Conservation (phyloP, 2,888 invertebrate species). For the Panzeria rudis region DNA sequence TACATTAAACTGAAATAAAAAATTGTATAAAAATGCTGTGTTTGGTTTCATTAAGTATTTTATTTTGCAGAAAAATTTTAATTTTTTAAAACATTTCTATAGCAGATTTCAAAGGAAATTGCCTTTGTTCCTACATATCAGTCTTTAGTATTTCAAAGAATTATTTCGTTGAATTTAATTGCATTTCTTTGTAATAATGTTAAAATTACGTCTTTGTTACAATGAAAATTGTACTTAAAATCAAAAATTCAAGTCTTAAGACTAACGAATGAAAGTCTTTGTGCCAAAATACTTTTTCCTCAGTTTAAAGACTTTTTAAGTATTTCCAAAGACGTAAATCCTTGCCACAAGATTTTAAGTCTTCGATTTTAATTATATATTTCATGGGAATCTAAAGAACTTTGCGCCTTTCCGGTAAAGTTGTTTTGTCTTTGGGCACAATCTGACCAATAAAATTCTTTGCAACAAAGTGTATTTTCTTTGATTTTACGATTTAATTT, state of each 20-base stretch:
- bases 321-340: conserved; percentile 8
- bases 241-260: no score
- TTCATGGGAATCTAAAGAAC: conserved; percentile 11
- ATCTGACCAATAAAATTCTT: conserved; percentile 35
- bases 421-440: conserved; percentile 22
- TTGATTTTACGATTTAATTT: conserved; percentile 27
- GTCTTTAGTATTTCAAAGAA: conserved; percentile 39
- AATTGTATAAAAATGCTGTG: conserved; percentile 27
- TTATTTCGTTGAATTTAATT: not conserved
- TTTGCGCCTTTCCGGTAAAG: conserved; percentile 34
- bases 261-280: no score
- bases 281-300: no score
- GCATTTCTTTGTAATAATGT: no score
- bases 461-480: conserved; percentile 29
- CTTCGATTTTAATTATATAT: no score
- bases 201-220: no score
- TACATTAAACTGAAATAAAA: conserved; percentile 29
- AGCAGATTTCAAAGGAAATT: conserved; percentile 39
- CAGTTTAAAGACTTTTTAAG: not conserved
- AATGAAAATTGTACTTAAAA: no score
- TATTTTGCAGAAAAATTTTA: conserved; percentile 39
- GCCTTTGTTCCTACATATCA: conserved; percentile 40
- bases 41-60: conserved; percentile 27
- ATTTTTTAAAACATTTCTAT: conserved; percentile 34
- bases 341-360: no score